Base-by-base conservation (phyloP, 1,140 invertebrate species). In the Drosophila carrolli region DNA sequence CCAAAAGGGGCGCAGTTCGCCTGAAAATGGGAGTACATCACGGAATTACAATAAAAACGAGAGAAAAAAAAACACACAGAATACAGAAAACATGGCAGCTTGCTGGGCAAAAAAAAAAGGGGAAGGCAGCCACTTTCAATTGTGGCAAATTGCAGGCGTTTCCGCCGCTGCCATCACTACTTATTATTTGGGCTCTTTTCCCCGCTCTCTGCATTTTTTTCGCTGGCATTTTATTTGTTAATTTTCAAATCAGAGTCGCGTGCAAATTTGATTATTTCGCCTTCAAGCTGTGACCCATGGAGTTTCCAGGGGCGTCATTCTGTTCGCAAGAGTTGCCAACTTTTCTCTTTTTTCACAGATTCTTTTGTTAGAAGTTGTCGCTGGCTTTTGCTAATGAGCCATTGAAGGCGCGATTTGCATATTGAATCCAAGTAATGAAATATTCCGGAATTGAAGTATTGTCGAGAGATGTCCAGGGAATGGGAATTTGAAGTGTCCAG, bases 61-160 rank as follows among this genome's bases (percentile, higher is more conserved):
- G 19, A 40, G 23, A n/a, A 29, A 23, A 41, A 44, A 58, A 67
- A n/a, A n/a, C n/a, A 19, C 14, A 54, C 27, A 11, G 54, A 58
- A 53, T 10, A 35, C 40, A 72, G 27, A 75, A 81, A 85, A 85
- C 81, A 84, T 84, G 81, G 81, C 81, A 84, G 81, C 78, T 51
- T 48, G 44, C 53, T 41, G 54, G 44, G 37, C 43, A 37, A 44
- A 5, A 62, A 74, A n/a, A 79, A 68, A 41, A 61, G 60, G 70
- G 37, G 57, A 58, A 61, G 78, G 60, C 82, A 86, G 82, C 82
- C 82, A 86, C 82, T 86, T 86, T 86, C 79, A 86, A 86, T 86
- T 86, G 83, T 86, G 83, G 84, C 83, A 88, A 86, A 86, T 86
- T 86, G 83, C 84, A 86, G 83, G 83, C 83, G 83, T 88, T 88